Base-by-base conservation (phyloP, 2,888 invertebrate species). In the Ephialtes manifestator region DNA sequence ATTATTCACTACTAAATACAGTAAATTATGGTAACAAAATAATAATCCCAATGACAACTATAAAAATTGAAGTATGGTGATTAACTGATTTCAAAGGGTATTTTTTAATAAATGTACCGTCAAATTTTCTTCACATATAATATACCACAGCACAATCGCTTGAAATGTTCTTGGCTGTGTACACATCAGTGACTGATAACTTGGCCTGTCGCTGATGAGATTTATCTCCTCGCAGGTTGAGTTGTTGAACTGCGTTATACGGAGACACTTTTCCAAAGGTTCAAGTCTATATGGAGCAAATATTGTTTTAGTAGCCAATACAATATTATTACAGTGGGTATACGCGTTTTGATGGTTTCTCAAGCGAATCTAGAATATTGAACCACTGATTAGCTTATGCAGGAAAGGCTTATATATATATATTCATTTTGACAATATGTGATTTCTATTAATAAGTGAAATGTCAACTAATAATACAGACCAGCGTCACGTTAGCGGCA, bases 251-350 rank as follows among this genome's bases (percentile, higher is more conserved):
- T 7, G n/a, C n/a, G n/a, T n/a, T 35, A 1, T 5, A 5, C 35
- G 0, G n/a, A 4, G 35, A 31, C 8, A 35, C 60, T 63, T 63
- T n/a, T 18, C 2, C 15, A n/a, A 31, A 5, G 35, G 31, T 10
- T n/a, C 15, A 18, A 7, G 18, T 35, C 35, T 35, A 2, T 63
- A 31, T 35, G 18, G 60, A 28, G 15, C 35, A 63, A 63, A 63
- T 63, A 63, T 63, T 35, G 35, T 63, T 63, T 28, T 2, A 28
- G 28, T 24, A 28, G 55, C 11, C 55, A 28, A 58, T 58, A 58
- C 13, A 58, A 58, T 28, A 11, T 28, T 58, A 28, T 58, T 58
- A 11, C 18, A 55, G 10, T 24, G 53, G 7, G 51, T 51, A 46
- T 46, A 51, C 4, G 18, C 4, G 15, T 0, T 20, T 55, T 11